Base-by-base conservation (phyloP, 2,888 invertebrate species). In the Drosophila seclusa region DNA sequence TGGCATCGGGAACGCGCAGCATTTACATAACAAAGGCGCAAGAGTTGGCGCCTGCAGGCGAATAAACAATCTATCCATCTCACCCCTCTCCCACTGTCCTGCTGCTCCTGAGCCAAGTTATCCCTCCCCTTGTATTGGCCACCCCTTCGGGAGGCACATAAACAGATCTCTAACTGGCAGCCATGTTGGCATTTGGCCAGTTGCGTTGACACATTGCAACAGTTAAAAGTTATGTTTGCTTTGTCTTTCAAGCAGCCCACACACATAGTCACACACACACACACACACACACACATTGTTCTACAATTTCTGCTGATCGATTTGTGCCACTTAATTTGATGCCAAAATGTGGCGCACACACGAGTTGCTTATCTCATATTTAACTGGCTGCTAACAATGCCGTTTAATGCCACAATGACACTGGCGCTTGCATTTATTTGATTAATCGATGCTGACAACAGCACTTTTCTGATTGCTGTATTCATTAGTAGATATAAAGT, bases 21-120 rank as follows among this genome's bases (percentile, higher is more conserved):
- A 87, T 86, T 86, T 87, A 78, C 89, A 86, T 84, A 87, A 89
- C 82, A 86, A 86, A 83, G 89, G 82, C 84, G 87, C 84, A 87
- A 82, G 87, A 71, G 57, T 79, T 79, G 89, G 79, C 89, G 87
- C 89, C 89, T 72, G 64, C 49, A 76, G 83, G 80, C 84, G 63
- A 87, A 72, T 78, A 77, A 77, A 80, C 73, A 81, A 71, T 63
- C 32, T 29, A 40, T 32, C 49, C n/a, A 11, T 8, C 18, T 18
- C n/a, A 16, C 2, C 18, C 42, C 24, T n/a, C 40, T n/a, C 11
- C 45, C 45, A 24, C 45, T 2, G 4, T 16, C 24, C 24, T 4
- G 45, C 24, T 45, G 16, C 16, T 45, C 21, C 45, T 24, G 16
- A 24, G 1, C 45, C 45, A 24, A 24, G 24, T 4, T 45, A 45